These are phyloP conservation scores for Resseliella maxima DNA, from an alignment of 2,888 invertebrate species.

Conservation along the genomic window DNA sequence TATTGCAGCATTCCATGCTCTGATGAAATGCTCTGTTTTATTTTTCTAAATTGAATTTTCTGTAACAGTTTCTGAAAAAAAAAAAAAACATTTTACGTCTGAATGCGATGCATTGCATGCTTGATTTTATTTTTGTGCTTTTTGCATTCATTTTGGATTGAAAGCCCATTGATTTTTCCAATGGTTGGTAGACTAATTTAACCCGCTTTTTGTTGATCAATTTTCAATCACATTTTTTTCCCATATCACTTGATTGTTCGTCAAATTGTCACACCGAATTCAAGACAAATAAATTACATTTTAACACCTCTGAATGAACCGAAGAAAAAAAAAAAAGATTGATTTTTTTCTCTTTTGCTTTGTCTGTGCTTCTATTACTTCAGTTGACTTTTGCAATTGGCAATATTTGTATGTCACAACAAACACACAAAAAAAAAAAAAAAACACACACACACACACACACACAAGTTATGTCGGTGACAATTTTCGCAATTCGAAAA, in stretches of 20 bases:
- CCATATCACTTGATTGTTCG: constrained; percentile 13
- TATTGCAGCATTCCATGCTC: background rate
- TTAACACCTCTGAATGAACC: constrained; percentile 46
- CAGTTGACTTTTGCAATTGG: background rate
- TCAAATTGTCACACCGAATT: constrained; percentile 31
- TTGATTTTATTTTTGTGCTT: background rate
- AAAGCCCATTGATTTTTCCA: background rate
- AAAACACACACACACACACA: no score
- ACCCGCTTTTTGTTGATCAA: background rate
- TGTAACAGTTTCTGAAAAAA: constrained; percentile 10
- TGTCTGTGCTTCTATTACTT: background rate
- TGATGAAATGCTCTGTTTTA: constrained; percentile 10
- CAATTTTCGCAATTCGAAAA: background rate
- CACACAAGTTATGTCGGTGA: background rate
- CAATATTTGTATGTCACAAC: background rate
- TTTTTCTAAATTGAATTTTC: background rate
- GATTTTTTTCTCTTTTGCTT: background rate
- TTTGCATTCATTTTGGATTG: background rate
- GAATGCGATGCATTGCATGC: constrained; percentile 5
- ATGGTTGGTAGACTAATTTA: background rate
- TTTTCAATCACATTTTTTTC: background rate
- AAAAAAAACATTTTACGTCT: background rate
- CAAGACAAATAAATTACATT: constrained; percentile 45
- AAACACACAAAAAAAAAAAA: no score
- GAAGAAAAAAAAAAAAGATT: no score